Evolutionary conservation across 35 echinoderm and acorn worm species (phyloP).

Genomic region (Nesometra sesokonis): DNA sequence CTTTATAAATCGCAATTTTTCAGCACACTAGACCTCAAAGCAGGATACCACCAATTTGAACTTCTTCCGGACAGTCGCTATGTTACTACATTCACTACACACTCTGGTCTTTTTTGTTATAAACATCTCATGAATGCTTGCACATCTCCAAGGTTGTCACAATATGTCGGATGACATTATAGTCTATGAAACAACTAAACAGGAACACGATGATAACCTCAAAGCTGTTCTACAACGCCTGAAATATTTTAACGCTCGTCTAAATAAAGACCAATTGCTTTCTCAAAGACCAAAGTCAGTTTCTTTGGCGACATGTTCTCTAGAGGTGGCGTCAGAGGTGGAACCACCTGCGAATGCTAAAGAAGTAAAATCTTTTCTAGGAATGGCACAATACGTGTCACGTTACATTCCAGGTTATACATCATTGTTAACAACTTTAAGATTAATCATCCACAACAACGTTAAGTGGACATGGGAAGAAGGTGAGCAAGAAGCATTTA

Average conservation of each 20-base stretch:
- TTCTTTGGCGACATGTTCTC: too few relatives aligned
- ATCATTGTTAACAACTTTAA: conserved; percentile 1
- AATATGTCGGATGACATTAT: conserved; percentile 81
- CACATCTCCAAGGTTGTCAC: conserved; percentile 24
- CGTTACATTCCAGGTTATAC: conserved; percentile 18
- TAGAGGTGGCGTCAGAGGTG: not conserved
- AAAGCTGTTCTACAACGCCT: too few relatives aligned
- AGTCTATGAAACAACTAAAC: conserved; percentile 25
- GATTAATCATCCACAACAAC: conserved; percentile 10
- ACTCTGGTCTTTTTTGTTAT: conserved; percentile 28
- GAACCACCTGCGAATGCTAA: conserved; percentile 19
- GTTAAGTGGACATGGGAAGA: conserved; percentile 29
- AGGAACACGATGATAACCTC: too few relatives aligned
- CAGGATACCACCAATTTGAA: conserved; percentile 50
- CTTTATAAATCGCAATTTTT: not conserved
- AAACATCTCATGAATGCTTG: conserved; percentile 38
- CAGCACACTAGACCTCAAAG: conserved; percentile 51
- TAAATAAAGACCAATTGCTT: not conserved
- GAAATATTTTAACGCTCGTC: conserved; percentile 8
- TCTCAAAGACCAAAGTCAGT: too few relatives aligned
- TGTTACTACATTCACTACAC: conserved; percentile 44
- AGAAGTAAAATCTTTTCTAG: conserved; percentile 29
- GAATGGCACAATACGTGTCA: conserved; percentile 31
- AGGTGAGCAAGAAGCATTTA: conserved; percentile 13
- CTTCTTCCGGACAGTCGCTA: conserved; percentile 13